These are phyloP conservation scores for Macrosiphum euphorbiae DNA, from an alignment of 2,888 invertebrate species.

Conservation along the genomic window DNA sequence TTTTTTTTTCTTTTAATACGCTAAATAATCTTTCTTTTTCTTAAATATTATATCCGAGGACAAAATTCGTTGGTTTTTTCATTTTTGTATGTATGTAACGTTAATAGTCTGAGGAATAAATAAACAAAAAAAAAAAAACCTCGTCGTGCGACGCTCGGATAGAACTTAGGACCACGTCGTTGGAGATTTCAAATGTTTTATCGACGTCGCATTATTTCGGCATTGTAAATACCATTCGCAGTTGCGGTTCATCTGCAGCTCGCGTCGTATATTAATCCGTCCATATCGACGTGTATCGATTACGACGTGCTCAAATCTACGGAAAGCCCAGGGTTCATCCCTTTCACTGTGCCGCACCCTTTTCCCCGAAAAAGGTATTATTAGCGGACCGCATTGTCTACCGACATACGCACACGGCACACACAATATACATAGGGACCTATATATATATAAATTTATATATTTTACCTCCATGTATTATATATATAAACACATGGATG, in stretches of 20 bases:
- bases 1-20: not conserved
- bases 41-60: not conserved
- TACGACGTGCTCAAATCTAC: constrained; percentile 59
- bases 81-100: not conserved
- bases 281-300: constrained; percentile 62
- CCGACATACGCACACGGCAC: not conserved
- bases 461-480: too few relatives aligned
- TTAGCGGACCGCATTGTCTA: constrained; percentile 39
- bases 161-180: constrained; percentile 46
- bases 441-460: not conserved
- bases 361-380: constrained; percentile 32
- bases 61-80: not conserved
- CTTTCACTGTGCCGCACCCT: constrained; percentile 14
- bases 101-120: not conserved
- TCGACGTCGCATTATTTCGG: constrained; percentile 36
- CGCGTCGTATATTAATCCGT: constrained; percentile 36
- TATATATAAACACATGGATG: not conserved
- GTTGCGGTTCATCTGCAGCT: constrained; percentile 50
- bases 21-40: not conserved
- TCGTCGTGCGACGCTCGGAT: not conserved
- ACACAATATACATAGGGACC: not conserved
- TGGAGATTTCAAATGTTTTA: constrained; percentile 53
- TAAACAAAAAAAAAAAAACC: not conserved
- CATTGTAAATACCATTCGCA: constrained; percentile 33
- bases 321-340: constrained; percentile 51